Percentiles rank a stretch among this genome's conserved stretches.
These are phyloP conservation scores for Orchesella cincta DNA, from an alignment of 1,140 invertebrate species.

Conservation along the genomic window DNA sequence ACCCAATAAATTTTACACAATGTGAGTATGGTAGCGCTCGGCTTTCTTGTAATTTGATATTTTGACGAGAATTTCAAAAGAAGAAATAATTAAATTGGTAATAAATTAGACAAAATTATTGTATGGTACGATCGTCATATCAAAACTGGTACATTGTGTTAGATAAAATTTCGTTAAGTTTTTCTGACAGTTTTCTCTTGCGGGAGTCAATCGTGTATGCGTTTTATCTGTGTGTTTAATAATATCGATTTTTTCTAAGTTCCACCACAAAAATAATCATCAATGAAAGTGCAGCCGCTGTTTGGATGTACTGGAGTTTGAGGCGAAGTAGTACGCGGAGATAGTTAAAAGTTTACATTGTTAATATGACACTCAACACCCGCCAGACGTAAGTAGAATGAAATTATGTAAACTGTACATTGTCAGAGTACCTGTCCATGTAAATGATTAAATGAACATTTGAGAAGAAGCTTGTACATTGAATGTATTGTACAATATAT, in stretches of 20 bases:
- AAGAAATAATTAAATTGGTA: too few relatives aligned
- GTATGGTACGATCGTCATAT: neutral
- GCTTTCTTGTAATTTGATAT: too few relatives aligned
- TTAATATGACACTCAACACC: neutral
- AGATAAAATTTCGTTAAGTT: neutral
- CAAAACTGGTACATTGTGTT: neutral
- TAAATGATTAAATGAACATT: neutral
- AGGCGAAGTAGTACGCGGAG: neutral
- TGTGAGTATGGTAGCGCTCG: too few relatives aligned
- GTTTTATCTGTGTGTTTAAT: too few relatives aligned
- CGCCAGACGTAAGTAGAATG: neutral
- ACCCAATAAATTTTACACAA: too few relatives aligned
- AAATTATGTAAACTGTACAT: neutral
- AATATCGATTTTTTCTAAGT: too few relatives aligned
- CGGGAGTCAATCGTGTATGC: too few relatives aligned
- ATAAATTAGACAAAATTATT: too few relatives aligned
- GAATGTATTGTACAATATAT: neutral
- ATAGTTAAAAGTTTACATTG: neutral
- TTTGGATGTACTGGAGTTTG: neutral
- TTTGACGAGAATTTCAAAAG: too few relatives aligned
- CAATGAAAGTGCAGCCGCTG: neutral
- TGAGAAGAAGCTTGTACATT: neutral
- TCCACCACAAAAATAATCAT: too few relatives aligned
- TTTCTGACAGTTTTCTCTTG: too few relatives aligned
- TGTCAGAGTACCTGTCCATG: slow-evolving; percentile 25